Evolutionary conservation across 2,888 invertebrate species (phyloP).

Genomic region (Calliscelio sp.): DNA sequence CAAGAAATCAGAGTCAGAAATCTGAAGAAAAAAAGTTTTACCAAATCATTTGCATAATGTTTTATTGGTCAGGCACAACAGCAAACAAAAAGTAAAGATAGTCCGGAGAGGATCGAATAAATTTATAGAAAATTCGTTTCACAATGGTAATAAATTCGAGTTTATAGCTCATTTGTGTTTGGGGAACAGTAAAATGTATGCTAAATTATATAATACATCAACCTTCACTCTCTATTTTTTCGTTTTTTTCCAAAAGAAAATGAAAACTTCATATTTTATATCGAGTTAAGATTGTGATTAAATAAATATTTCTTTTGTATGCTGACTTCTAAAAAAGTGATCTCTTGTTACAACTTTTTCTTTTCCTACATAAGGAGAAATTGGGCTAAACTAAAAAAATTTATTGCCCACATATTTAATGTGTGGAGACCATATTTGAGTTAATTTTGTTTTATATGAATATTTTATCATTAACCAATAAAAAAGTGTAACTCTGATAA

Average conservation of each 20-base stretch:
- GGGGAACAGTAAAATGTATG: conserved; percentile 33
- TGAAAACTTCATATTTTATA: conserved; percentile 25
- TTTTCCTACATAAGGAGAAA: conserved; percentile 35
- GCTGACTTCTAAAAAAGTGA: too few relatives aligned
- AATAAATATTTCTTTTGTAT: conserved; percentile 27
- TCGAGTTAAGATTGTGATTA: conserved; percentile 15
- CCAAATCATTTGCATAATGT: conserved; percentile 32
- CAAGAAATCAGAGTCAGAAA: background rate
- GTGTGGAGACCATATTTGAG: background rate
- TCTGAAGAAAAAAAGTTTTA: background rate
- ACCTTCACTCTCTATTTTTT: conserved; percentile 37
- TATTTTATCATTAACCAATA: too few relatives aligned
- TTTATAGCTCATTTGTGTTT: conserved; percentile 32
- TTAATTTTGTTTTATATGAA: too few relatives aligned
- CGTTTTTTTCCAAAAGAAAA: conserved; percentile 4
- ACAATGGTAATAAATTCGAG: conserved; percentile 46
- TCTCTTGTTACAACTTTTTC: conserved; percentile 16
- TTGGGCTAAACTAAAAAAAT: conserved; percentile 27
- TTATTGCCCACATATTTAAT: background rate
- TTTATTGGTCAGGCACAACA: background rate
- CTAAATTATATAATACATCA: conserved; percentile 43
- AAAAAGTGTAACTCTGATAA: too few relatives aligned
- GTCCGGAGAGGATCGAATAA: conserved; percentile 1
- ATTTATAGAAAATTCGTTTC: conserved; percentile 43
- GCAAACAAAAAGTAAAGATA: conserved; percentile 17